Evolutionary conservation across 1,140 invertebrate genomes (phyloP).

Genomic region (Rhyacophila brunnea): DNA sequence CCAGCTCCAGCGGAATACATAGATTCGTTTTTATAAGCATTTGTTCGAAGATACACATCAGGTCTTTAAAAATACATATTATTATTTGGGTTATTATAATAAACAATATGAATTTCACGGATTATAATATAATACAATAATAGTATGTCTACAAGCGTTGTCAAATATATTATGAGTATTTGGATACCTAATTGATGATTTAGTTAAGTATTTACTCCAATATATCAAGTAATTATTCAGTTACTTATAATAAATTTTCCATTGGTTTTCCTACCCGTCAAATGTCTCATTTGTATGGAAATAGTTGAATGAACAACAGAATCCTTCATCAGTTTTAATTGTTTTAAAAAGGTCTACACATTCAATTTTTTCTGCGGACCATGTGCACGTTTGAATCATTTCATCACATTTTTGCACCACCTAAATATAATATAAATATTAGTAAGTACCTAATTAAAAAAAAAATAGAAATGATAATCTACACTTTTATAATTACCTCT

Average conservation of each 20-base stretch:
- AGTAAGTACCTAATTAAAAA: no score
- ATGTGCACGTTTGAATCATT: conserved; percentile 23
- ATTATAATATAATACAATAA: neutral
- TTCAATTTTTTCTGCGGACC: conserved; percentile 20
- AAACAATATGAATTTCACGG: neutral
- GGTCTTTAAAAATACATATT: neutral
- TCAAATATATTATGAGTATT: neutral
- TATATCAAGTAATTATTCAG: no score
- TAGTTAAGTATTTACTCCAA: no score
- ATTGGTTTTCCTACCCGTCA: conserved; percentile 20
- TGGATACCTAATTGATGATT: no score
- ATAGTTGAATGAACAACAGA: conserved; percentile 32
- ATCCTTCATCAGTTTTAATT: conserved; percentile 31
- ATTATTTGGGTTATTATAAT: neutral
- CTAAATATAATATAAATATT: conserved; percentile 2
- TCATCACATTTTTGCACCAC: conserved; percentile 23
- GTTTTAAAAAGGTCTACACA: conserved; percentile 28
- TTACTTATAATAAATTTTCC: no score
- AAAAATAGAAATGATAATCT: neutral
- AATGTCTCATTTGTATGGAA: conserved; percentile 27
- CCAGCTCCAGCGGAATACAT: conserved; percentile 23
- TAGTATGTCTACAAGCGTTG: neutral
- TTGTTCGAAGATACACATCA: neutral
- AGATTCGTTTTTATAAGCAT: conserved; percentile 1
- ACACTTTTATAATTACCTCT: conserved; percentile 12